These are phyloP conservation scores for Parotia lawesii DNA, from an alignment of 2,113 vertebrate genomes.

Conservation along the genomic window DNA sequence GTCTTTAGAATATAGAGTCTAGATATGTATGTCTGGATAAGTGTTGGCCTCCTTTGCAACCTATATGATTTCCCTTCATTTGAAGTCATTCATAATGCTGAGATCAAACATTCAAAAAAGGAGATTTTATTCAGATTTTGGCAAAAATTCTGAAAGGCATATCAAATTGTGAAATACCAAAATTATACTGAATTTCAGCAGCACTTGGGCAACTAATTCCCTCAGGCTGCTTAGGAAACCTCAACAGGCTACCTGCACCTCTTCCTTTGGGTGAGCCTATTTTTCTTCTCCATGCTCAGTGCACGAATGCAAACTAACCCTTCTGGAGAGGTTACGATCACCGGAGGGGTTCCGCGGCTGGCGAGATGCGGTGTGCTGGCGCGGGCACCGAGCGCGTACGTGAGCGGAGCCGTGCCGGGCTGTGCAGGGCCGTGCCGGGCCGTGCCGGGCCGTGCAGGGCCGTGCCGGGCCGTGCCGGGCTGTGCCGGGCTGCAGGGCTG, in stretches of 20 bases:
- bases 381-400: fast-evolving
- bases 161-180: background rate
- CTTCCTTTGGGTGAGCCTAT: background rate
- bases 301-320: background rate
- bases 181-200: background rate
- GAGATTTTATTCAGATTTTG: background rate
- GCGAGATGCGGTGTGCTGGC: background rate
- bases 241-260: background rate
- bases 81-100: background rate
- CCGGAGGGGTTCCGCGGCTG: background rate
- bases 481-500: too few relatives aligned
- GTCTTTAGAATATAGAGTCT: background rate
- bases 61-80: background rate
- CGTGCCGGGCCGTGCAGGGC: too few relatives aligned
- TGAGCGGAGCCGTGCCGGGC: background rate
- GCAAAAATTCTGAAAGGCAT: background rate
- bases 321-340: background rate
- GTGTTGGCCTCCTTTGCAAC: background rate
- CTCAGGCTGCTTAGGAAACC: background rate
- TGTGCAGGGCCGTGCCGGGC: too few relatives aligned
- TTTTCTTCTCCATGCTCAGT: background rate
- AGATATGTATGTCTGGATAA: background rate
- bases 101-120: background rate
- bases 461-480: too few relatives aligned
- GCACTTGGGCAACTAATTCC: background rate